Conservation (phyloP, 2,888 invertebrate species). For the Leucophora obtusa region DNA sequence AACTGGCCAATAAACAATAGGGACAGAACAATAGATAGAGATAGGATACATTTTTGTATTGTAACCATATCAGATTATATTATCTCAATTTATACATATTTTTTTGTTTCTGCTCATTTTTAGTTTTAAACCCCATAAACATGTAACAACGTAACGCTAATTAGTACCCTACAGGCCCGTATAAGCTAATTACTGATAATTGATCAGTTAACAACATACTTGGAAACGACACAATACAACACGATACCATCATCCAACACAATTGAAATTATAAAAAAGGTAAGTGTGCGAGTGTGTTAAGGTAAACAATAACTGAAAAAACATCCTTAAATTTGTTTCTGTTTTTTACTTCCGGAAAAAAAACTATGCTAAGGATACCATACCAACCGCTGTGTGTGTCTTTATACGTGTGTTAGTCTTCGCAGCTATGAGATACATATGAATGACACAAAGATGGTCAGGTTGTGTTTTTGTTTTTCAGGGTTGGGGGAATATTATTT, state of each 20-base stretch:
- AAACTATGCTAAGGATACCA: too few relatives aligned
- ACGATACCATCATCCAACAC: constrained; percentile 27
- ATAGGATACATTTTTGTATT: constrained; percentile 26
- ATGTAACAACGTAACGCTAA: constrained; percentile 53
- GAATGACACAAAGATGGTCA: not conserved
- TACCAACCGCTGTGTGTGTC: too few relatives aligned
- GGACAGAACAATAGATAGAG: not conserved
- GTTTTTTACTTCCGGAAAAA: too few relatives aligned
- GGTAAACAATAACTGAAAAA: not conserved
- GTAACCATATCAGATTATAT: constrained; percentile 45
- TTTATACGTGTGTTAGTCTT: too few relatives aligned
- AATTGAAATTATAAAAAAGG: not conserved
- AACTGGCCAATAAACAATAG: constrained; percentile 46
- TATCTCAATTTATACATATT: constrained; percentile 18
- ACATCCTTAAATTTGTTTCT: too few relatives aligned
- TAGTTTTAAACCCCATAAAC: too few relatives aligned
- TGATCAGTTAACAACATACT: constrained; percentile 59
- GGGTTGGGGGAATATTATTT: not conserved
- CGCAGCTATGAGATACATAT: too few relatives aligned
- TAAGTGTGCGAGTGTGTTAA: not conserved
- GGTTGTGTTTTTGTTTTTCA: too few relatives aligned
- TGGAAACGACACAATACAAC: constrained; percentile 38
- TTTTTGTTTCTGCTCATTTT: too few relatives aligned
- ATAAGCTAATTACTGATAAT: constrained; percentile 67
- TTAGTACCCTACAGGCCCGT: constrained; percentile 63